Base-by-base conservation (phyloP, 2,797 vertebrate species). In the Enteromius fasciolatus region DNA sequence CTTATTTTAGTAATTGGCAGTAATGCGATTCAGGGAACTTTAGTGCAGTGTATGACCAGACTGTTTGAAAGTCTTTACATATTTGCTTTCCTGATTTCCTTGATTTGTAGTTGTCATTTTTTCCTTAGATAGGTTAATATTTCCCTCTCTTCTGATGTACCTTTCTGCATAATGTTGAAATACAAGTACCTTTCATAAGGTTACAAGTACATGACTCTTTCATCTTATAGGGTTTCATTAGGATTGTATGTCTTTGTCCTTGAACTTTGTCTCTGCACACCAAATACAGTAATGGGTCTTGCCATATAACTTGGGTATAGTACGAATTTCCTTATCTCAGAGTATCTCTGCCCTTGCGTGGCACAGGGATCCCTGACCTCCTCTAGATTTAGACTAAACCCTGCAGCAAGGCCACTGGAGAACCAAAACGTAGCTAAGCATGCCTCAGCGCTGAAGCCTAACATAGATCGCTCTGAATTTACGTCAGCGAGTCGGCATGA, bases 301-400 rank as follows among this genome's bases (percentile, higher is more conserved):
- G 18, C n/a, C 48, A 66, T 80, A 5, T 15, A 63, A 31, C 41
- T 48, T 33, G 23, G 64, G 76, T 66, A 10, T 64, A 10, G 59
- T 61, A 74, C 57, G 8, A 52, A 82, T 41, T 33, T 67, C 10
- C 39, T 36, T 86, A 41, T 78, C 36, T 84, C 8, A 80, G 74
- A 81, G 84, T 61, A 67, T 82, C 23, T 77, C 69, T 82, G 46
- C 20, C 73, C 36, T 80, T 4, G 23, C 50, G 36, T 79, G 48
- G 41, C 17, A 76, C 66, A 66, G 23, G 67, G 77, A 83, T 85
- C 81, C 70, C 85, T 73, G 52, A 75, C 64, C 28, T 81, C n/a
- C 76, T 86, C 54, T 36, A 36, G 86, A 85, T 91, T 89, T 90
- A 89, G 86, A 89, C 90, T 89, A 88, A 91, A 89, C 83, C 86